Evolutionary conservation across 2,113 vertebrate genomes (phyloP).

Genomic region (Chaetodon trifascialis): DNA sequence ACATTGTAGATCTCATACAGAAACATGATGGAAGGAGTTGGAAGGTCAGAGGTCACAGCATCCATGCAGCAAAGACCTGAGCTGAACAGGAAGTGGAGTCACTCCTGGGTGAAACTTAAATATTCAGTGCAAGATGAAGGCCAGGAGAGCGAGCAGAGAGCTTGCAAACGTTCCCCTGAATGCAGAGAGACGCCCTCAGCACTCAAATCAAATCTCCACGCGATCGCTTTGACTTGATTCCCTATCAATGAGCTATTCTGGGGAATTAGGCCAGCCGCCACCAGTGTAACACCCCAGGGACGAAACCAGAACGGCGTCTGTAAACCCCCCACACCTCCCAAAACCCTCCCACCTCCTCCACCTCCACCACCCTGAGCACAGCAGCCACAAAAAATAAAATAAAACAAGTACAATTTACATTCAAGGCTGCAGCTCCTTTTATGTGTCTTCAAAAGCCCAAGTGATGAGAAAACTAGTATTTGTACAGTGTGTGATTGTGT

Average conservation of each 20-base stretch:
- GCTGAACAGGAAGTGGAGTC: too few species aligned
- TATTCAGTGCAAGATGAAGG: neutral
- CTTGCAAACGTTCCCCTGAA: neutral
- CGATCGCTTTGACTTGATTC: slow-evolving; percentile 32
- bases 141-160: neutral
- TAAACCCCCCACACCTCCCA: neutral
- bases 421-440: slow-evolving; percentile 39
- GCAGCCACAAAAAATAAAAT: slow-evolving; percentile 8
- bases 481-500: slow-evolving; percentile 33
- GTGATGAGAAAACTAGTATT: slow-evolving; percentile 68
- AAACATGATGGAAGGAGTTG: too few species aligned
- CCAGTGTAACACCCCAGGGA: slow-evolving; percentile 58
- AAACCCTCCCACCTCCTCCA: neutral
- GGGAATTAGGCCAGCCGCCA: slow-evolving; percentile 70
- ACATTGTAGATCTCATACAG: too few species aligned
- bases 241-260: slow-evolving; percentile 68
- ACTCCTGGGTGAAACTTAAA: too few species aligned
- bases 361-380: slow-evolving; percentile 26
- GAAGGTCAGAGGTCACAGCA: too few species aligned
- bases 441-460: slow-evolving; percentile 66
- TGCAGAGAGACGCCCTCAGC: neutral
- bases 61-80: too few species aligned
- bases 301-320: slow-evolving; percentile 45
- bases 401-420: slow-evolving; percentile 39
- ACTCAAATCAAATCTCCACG: slow-evolving; percentile 13